Conservation (phyloP, 2,113 vertebrate species). For the Cochlearius cochlearius region DNA sequence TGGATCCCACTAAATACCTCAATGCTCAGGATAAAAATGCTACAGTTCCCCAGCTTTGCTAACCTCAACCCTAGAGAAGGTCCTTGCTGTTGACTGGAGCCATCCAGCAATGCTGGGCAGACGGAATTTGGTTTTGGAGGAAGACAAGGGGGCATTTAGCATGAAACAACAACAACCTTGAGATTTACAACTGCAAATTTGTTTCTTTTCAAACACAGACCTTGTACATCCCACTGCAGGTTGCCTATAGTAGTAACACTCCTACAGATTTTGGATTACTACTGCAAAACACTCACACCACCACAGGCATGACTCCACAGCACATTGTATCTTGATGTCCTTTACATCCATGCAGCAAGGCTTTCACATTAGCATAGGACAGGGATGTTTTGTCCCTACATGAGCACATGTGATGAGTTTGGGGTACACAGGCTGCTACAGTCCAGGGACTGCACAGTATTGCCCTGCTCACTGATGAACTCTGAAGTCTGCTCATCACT, state of each 20-base stretch:
- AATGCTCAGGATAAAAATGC: background rate
- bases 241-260: constrained; percentile 27
- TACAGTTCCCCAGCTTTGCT: background rate
- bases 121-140: background rate
- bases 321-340: background rate
- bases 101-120: background rate
- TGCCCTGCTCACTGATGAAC: background rate
- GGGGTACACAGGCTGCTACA: background rate
- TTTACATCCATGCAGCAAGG: background rate
- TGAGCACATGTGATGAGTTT: fast-evolving
- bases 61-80: background rate
- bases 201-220: background rate
- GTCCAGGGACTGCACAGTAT: background rate
- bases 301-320: background rate
- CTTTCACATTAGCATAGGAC: background rate
- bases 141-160: background rate
- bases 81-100: background rate
- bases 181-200: background rate
- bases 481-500: background rate
- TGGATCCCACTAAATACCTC: background rate
- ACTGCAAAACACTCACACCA: background rate
- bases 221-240: background rate
- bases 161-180: background rate
- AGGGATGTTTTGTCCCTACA: background rate
- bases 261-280: constrained; percentile 10